Evolutionary conservation across 2,888 invertebrate genomes (phyloP), one percentile per base, ranked within the genome.

Genomic region (Clunio marinus): DNA sequence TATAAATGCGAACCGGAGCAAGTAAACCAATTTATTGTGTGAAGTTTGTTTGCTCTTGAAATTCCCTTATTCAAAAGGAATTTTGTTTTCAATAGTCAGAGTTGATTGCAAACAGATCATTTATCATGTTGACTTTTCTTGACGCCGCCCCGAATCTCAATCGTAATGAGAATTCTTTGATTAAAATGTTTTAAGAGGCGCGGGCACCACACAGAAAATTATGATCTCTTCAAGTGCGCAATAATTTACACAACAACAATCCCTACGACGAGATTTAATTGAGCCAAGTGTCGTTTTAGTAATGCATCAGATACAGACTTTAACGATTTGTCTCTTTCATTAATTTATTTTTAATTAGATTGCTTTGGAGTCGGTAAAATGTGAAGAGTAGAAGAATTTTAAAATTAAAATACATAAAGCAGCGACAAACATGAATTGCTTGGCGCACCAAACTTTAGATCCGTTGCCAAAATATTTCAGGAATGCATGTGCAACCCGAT

Each of bases 261-360:
- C 22, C 22, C 22, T 22, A 51, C 25, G 17, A 57, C n/a, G 57
- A 57, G 24, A 5, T 41, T 60, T 60, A 60, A 60, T 60, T 60
- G 60, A 57, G 17, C 5, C 17, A 27, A 28, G 59, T 25, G 55
- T 20, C 55, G 25, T 24, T 25, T 32, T 59, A 10, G 20, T 32
- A n/a, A 59, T 20, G 32, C 28, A 32, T 28, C 28, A 22, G 7
- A 17, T 17, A 32, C 28, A 28, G 8, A 27, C 32, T 32, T 8
- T n/a, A 15, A 60, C n/a, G 8, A 57, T 15, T 57, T 20, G 25
- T 60, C 20, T 32, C 59, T 60, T 60, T 10, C 17, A 17, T 22
- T 41, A 37, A 37, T 60, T 60, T 37, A 60, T 60, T 60, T 60
- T 60, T 60, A 60, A 60, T 60, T 60, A 37, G n/a, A n/a, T n/a